Base-by-base conservation (phyloP, 2,888 invertebrate species). In the Myopa testacea region DNA sequence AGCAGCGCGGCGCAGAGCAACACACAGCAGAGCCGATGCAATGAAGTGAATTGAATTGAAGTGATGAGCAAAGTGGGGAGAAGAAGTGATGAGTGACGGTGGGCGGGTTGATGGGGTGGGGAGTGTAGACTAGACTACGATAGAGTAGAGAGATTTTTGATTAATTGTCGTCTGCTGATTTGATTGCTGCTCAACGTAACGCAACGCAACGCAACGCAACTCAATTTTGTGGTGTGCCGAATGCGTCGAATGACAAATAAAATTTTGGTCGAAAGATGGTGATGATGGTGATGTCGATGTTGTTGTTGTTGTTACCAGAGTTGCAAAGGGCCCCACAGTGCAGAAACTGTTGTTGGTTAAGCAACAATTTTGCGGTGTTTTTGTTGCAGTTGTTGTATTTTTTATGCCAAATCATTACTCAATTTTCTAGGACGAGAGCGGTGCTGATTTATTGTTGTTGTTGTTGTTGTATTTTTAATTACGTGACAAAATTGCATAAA, bases 331-430 rank as follows among this genome's bases (percentile, higher is more conserved):
- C 10, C 8, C 14, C 10, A 50, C 14, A 10, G 50, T 10, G 3
- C 50, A 8, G 50, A 8, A 14, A 14, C 50, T 50, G 50, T 72
- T 77, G 26, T 52, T 19, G 58, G 34, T 70, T 58, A 10, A 73
- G 62, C 55, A 67, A 26, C 26, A 26, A 26, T 26, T 26, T 26
- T 26, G 26, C 2, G 26, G 26, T 26, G 26, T 14, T 50, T 50
- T 55, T 55, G 14, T 5, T n/a, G 55, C 16, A 8, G 55, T 50
- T 55, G 14, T 69, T 38, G 37, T 65, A 37, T 74, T 65, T 70
- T 78, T 80, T 80, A 78, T 80, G 76, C 75, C 78, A 78, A 80
- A 78, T 78, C 75, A 80, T 80, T 80, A 69, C 75, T 80, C 78
- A 80, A 80, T 80, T 68, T 67, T 40, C 6, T 63, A 45, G 45